phyloP scores from a whole-genome alignment of 2,888 invertebrate species.

The Automeris io region DNA sequence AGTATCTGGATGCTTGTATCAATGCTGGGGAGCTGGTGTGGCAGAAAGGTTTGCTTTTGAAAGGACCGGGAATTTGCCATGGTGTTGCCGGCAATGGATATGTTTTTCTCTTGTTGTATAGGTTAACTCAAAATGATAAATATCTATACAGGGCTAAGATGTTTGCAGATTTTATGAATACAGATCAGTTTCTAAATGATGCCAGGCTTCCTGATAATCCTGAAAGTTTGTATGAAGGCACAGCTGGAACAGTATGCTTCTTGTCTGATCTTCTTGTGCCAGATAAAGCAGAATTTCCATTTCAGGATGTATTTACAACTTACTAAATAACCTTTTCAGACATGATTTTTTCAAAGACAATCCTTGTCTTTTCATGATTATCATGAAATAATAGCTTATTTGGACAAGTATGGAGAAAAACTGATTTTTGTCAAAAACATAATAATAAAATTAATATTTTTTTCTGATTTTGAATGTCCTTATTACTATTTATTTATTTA shows the following conservation, averaged over 20 bases:
- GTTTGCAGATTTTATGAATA: slow-evolving; percentile 86
- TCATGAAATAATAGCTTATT: too few relatives aligned
- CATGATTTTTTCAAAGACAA: too few relatives aligned
- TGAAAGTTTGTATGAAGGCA: slow-evolving; percentile 90
- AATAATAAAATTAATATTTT: too few relatives aligned
- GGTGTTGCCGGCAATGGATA: slow-evolving; percentile 91
- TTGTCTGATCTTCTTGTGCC: slow-evolving; percentile 86
- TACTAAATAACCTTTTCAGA: slow-evolving; percentile 23
- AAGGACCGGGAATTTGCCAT: slow-evolving; percentile 94
- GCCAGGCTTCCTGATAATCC: slow-evolving; percentile 88
- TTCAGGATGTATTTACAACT: slow-evolving; percentile 82
- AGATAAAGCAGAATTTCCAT: slow-evolving; percentile 86
- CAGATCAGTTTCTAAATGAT: slow-evolving; percentile 79
- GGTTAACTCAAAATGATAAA: slow-evolving; percentile 83
- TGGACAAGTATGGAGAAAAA: too few relatives aligned
- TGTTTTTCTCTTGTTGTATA: slow-evolving; percentile 85
- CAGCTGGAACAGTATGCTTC: slow-evolving; percentile 90
- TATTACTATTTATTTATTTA: too few relatives aligned
- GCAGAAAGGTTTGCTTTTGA: slow-evolving; percentile 87
- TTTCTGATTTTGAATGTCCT: too few relatives aligned
- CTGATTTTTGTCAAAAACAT: too few relatives aligned
- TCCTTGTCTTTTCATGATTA: too few relatives aligned
- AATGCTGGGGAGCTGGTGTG: slow-evolving; percentile 87
- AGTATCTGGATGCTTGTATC: slow-evolving; percentile 82
- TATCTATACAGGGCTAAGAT: slow-evolving; percentile 84